These are phyloP conservation scores for Pheucticus melanocephalus DNA, from an alignment of 2,113 vertebrate genomes.

Conservation along the genomic window DNA sequence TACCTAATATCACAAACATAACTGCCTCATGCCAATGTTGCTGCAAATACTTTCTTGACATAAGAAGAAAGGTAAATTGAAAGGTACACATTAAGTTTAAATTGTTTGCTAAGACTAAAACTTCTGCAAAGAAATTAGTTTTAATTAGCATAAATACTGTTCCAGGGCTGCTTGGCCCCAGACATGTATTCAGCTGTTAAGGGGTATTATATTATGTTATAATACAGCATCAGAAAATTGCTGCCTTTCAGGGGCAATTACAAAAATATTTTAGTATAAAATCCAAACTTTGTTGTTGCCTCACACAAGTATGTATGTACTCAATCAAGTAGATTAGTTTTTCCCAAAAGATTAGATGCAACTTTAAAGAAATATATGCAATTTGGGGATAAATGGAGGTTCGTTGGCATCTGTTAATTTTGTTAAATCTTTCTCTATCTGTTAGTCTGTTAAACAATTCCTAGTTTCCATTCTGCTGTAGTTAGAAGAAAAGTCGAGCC, in stretches of 20 bases:
- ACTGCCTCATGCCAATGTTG: constrained; percentile 61
- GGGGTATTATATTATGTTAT: neutral
- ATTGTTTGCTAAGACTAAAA: constrained; percentile 31
- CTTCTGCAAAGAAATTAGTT: constrained; percentile 36
- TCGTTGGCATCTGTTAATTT: neutral
- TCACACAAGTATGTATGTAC: neutral
- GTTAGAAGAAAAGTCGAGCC: neutral
- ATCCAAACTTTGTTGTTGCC: neutral
- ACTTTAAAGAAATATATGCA: neutral
- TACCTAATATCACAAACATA: constrained; percentile 70
- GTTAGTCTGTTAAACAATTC: neutral
- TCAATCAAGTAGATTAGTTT: neutral
- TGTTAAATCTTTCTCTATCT: neutral
- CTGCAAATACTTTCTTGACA: constrained; percentile 57
- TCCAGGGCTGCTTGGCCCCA: neutral
- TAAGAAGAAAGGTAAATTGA: constrained; percentile 59
- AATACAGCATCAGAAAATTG: neutral
- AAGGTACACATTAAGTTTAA: constrained; percentile 22
- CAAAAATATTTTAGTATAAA: neutral
- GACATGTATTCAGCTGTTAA: neutral
- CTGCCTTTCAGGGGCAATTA: neutral
- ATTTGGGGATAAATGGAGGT: neutral
- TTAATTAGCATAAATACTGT: constrained; percentile 52
- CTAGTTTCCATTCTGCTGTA: neutral
- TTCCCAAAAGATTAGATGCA: neutral